A percentile compares a stretch with the other conserved stretches of the same genome.
phyloP scores from a whole-genome alignment of 2,888 invertebrate genomes.

The Neoaliturus tenellus region DNA sequence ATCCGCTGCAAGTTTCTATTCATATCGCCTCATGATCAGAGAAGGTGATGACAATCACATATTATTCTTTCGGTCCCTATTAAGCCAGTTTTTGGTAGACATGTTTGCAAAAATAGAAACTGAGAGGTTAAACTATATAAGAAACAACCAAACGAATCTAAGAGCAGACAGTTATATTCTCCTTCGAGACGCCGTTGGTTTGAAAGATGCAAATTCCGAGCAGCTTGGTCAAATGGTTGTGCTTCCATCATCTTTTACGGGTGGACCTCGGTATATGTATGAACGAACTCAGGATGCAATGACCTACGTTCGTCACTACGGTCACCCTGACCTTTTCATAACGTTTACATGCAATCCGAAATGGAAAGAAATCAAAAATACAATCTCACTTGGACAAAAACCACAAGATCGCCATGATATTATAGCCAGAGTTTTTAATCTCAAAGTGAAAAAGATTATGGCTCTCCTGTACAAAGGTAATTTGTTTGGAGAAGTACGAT shows the following conservation, averaged over 20 bases:
- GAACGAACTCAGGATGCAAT: constrained; percentile 69
- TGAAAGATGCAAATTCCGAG: constrained; percentile 63
- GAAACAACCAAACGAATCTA: constrained; percentile 68
- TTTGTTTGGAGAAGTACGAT: constrained; percentile 61
- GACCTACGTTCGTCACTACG: constrained; percentile 67
- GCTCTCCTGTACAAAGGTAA: constrained; percentile 54
- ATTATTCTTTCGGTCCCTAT: constrained; percentile 38
- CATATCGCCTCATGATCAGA: constrained; percentile 53
- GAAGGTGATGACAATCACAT: constrained; percentile 46
- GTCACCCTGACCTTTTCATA: constrained; percentile 66
- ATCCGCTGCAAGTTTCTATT: constrained; percentile 5
- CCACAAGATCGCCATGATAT: constrained; percentile 66
- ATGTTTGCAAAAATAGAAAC: constrained; percentile 70
- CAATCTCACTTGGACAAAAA: constrained; percentile 60
- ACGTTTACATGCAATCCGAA: constrained; percentile 67
- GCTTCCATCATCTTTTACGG: constrained; percentile 67
- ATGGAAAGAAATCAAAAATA: constrained; percentile 66
- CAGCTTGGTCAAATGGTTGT: constrained; percentile 66
- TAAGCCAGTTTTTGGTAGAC: constrained; percentile 70
- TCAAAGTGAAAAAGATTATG: constrained; percentile 57
- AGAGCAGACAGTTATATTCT: constrained; percentile 68
- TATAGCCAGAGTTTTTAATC: constrained; percentile 56
- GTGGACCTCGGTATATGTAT: constrained; percentile 68
- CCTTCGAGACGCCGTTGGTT: constrained; percentile 68
- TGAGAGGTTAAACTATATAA: constrained; percentile 68